Evolutionary conservation across 2,113 vertebrate genomes (phyloP).

Genomic region (Grammomys dolichurus): DNA sequence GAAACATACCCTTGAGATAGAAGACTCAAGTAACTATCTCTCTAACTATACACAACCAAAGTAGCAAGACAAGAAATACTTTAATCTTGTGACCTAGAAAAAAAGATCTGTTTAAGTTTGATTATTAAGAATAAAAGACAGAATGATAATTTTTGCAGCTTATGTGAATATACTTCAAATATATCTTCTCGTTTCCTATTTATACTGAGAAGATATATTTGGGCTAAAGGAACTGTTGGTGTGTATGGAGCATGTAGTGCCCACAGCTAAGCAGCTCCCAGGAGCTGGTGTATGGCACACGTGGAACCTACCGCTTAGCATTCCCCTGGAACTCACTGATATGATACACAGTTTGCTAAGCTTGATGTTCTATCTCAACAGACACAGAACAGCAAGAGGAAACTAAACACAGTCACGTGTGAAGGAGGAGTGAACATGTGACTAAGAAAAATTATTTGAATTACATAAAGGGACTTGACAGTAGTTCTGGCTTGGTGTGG

Average conservation of each 20-base stretch:
- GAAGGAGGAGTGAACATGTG: not conserved
- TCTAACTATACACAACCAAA: conserved; percentile 26
- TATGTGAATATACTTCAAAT: not conserved
- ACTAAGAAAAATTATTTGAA: conserved; percentile 2
- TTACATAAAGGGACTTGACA: not conserved
- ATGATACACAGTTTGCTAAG: not conserved
- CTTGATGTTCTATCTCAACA: not conserved
- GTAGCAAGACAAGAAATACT: not conserved
- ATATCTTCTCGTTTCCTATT: conserved; percentile 37
- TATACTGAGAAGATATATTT: conserved; percentile 1
- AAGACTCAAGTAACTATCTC: conserved; percentile 15
- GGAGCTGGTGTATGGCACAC: not conserved
- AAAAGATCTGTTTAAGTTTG: not conserved
- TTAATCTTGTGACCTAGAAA: conserved; percentile 31
- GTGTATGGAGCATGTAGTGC: not conserved
- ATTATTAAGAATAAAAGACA: not conserved
- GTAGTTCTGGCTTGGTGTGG: not conserved
- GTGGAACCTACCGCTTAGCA: not conserved
- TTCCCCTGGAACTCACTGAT: not conserved
- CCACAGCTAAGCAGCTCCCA: not conserved
- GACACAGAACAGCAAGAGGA: not conserved
- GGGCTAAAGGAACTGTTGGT: not conserved
- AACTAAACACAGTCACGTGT: not conserved
- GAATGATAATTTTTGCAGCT: not conserved
- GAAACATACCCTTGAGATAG: conserved; percentile 5